Evolutionary conservation across 2,888 invertebrate species (phyloP), one percentile per base, ranked within the genome.

Genomic region (Willowsia nigromaculata): DNA sequence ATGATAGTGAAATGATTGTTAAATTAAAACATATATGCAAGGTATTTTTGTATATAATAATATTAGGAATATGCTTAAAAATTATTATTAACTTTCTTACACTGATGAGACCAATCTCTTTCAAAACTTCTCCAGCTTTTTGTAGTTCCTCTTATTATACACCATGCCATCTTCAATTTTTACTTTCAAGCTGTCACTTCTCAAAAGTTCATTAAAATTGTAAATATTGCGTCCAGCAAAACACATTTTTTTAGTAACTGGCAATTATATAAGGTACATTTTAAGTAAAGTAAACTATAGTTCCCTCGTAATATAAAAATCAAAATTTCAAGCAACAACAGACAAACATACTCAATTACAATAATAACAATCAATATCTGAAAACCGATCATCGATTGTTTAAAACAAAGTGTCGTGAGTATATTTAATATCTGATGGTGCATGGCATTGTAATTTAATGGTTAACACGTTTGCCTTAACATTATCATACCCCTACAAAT

Each of bases 81-180:
- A 74, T 43, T 43, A 43, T 43, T 37, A 37, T 37, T 37, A 37
- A 13, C 9, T 13, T 74, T 74, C 74, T 74, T 74, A 74, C 74
- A 74, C 74, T 74, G 81, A 82, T 88, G 88, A 88, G 88, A 88
- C 88, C 88, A 88, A 88, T 88, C 88, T 88, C 88, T 88, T 82
- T 74, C 50, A 81, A 85, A 81, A 68, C 53, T 87, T 85, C 88
- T 88, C 88, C 88, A 88, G 88, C 82, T 74, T 74, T 43, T 18
- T 22, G 37, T 1, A 27, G 68, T 47, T 74, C 47, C 7, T 18
- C 40, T 18, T 37, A 27, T 37, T 18, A 37, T 37, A 18, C 65
- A 37, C 11, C 37, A 30, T 18, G 65, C 43, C 40, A 47, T 40
- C 27, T 30, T 47, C 47, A n/a, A 22, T 27, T 33, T 56, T 65